A percentile compares a stretch with the other conserved stretches of the same genome.
phyloP scores from a whole-genome alignment of 2,888 invertebrate species.

The Alviniconcha strummeri region DNA sequence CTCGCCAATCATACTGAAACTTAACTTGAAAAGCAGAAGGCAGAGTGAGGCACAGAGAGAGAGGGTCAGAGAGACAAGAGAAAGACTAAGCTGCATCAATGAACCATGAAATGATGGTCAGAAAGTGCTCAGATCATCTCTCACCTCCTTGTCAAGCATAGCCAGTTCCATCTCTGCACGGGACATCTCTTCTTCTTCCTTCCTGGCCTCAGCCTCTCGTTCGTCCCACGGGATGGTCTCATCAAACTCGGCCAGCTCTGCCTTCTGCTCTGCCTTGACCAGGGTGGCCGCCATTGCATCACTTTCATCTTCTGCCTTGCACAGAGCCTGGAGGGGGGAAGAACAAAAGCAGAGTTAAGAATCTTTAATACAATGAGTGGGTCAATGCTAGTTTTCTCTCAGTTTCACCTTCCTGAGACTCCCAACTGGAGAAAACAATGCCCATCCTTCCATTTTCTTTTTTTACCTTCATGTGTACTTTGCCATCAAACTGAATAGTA shows the following conservation, averaged over 20 bases:
- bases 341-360: neutral
- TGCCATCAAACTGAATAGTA: too few relatives aligned
- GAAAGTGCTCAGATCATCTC: neutral
- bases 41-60: neutral
- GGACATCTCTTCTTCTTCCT: constrained; percentile 69
- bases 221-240: constrained; percentile 93
- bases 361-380: too few relatives aligned
- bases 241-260: constrained; percentile 91
- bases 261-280: constrained; percentile 88
- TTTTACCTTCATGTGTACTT: too few relatives aligned
- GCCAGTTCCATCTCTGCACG: constrained; percentile 73
- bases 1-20: neutral
- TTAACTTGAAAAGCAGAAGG: neutral
- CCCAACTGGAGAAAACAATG: too few relatives aligned
- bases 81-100: neutral
- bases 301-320: constrained; percentile 94
- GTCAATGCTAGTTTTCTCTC: too few relatives aligned
- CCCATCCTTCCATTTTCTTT: too few relatives aligned
- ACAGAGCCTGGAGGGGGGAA: constrained; percentile 80
- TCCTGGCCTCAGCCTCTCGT: constrained; percentile 70
- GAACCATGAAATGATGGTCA: neutral
- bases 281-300: constrained; percentile 93
- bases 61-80: neutral
- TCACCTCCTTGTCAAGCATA: constrained; percentile 73
- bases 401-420: too few relatives aligned